Base-by-base conservation (phyloP, 1,140 invertebrate genomes). In the Diploscapter pachys region DNA sequence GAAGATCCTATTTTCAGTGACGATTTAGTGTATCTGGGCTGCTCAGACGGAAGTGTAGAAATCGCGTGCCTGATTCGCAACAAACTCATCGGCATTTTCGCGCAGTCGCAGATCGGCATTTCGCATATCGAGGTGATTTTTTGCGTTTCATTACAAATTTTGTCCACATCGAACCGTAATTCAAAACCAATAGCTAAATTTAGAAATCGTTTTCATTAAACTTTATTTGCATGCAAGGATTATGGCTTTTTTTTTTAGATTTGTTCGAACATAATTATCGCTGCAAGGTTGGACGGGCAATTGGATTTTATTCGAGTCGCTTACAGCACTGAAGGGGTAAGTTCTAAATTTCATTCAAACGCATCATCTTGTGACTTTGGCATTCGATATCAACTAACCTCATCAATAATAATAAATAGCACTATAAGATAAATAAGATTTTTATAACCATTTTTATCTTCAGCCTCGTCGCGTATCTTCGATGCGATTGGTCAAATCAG, bases 11-110 rank as follows among this genome's bases (percentile, higher is more conserved):
- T 31, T 31, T 31, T 31, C 31, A 31, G 31, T 31, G 31, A 31
- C 31, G 31, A 31, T 31, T 31, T 31, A 1, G 31, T 31, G 31
- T 31, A 31, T 31, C 31, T 52, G 13, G 77, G 77, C 4, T 78
- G 77, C 54, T 72, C 77, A 49, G 76, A 78, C 68, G 77, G 77
- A 5, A 62, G 55, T 3, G 59, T 78, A n/a, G 77, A 78, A 61
- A 75, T 78, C 50, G 72, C 61, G 1, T 68, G 73, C 54, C 51
- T 77, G 4, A 55, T 64, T 13, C 50, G 70, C 5, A 66, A 74
- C 63, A 78, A 77, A 59, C 50, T 78, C 3, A 76, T 78, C 54
- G 77, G 77, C 8, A 49, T 78, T 5, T 72, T 55, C 67, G 64
- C 70, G 3, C 65, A 73, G 61, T 72, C 55, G 4, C 54, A 63